A percentile compares a stretch with the other conserved stretches of the same genome.
Evolutionary conservation across 2,797 vertebrate species (phyloP).

Genomic region (Sarcophilus harrisii): DNA sequence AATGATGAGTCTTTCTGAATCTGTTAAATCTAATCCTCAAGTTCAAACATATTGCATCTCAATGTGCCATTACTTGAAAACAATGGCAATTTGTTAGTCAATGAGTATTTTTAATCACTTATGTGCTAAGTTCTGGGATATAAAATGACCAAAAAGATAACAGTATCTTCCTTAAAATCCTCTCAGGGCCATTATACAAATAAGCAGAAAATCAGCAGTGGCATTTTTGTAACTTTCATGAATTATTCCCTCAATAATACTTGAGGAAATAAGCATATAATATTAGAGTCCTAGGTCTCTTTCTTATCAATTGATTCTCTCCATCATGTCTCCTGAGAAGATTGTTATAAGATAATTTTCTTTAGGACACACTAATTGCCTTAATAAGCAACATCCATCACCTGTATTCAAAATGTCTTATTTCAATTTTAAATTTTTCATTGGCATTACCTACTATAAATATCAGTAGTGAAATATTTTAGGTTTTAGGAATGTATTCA

Average conservation of each 20-base stretch:
- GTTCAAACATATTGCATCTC: neutral
- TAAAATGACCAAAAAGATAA: neutral
- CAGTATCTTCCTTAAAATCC: neutral
- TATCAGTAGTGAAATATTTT: conserved; percentile 12
- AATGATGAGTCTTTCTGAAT: neutral
- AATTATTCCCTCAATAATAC: neutral
- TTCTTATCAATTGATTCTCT: conserved; percentile 16
- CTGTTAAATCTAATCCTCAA: neutral
- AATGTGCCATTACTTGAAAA: neutral
- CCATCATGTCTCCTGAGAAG: neutral
- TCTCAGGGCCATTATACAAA: neutral
- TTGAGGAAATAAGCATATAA: conserved; percentile 3
- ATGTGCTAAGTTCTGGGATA: neutral
- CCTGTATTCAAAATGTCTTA: conserved; percentile 13
- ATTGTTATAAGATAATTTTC: conserved; percentile 6
- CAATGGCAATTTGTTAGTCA: neutral
- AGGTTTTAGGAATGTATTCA: neutral
- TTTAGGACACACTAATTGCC: neutral
- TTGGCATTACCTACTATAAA: neutral
- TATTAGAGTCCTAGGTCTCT: neutral
- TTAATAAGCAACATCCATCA: neutral
- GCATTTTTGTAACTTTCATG: neutral
- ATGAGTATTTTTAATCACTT: neutral
- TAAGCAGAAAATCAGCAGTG: neutral
- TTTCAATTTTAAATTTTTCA: conserved; percentile 20